Evolutionary conservation across 1,140 invertebrate species (phyloP), one percentile per base, ranked within the genome.

Genomic region (Neoseiulus cucumeris): DNA sequence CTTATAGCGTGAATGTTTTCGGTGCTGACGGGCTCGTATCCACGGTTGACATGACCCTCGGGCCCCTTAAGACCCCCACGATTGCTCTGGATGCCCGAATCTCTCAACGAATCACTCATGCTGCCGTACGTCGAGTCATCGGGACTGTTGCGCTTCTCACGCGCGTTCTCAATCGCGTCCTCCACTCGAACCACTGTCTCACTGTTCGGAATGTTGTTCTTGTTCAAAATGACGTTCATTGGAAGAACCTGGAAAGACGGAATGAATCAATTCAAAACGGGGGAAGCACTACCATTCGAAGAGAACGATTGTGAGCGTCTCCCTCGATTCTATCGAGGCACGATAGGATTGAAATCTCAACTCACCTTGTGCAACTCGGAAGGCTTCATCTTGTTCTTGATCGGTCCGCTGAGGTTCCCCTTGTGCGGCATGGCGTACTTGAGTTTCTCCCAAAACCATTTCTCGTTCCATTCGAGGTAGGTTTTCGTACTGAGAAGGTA

Each of bases 401-500:
- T 17, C 14, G 51, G 51, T 59, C 51, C 51, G 22, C 51, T 25
- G 14, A 59, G 14, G 33, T 59, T 59, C 14, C 51, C 51, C 4
- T 59, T 59, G 51, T 41, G 64, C n/a, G 64, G 42, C 33, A 44
- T 65, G 5, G 67, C 65, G 14, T 29, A 22, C 30, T 64, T 18
- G 7, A 68, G 22, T 20, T 66, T 64, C 22, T 65, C 41, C 66
- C 66, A 68, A 9, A 68, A 68, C 9, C 64, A 12, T n/a, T 65
- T 68, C n/a, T 65, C 44, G 2, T 44, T 29, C 66, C 66, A 68
- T 14, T 42, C 28, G 1, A 68, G 28, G 14, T 64, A 67, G 0
- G 68, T 68, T 65, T 64, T 51, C 9, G 68, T 68, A 18, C 47
- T 41, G 17, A 68, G 25, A 6, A 68, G 29, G 42, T 67, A 68